These are phyloP conservation scores for Catagonus wagneri DNA, from an alignment of 2,113 vertebrate genomes.

Conservation along the genomic window DNA sequence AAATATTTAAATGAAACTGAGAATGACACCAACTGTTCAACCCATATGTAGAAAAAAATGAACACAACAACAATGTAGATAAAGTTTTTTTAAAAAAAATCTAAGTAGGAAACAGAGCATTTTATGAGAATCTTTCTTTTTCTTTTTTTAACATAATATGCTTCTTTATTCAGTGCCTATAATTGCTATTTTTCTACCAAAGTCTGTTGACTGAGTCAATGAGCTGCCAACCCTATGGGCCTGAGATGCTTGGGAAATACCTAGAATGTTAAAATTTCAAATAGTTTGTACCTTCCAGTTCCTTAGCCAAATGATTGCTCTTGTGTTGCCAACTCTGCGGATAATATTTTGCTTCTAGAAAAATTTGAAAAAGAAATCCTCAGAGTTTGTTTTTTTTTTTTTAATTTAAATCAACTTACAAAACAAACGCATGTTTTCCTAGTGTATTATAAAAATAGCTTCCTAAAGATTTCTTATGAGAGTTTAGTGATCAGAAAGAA, in stretches of 20 bases:
- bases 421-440: neutral
- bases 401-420: neutral
- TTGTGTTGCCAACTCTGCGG: slow-evolving; percentile 6
- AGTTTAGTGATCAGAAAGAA: neutral
- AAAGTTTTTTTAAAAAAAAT: neutral
- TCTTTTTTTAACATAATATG: neutral
- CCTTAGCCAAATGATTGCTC: slow-evolving; percentile 49
- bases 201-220: neutral
- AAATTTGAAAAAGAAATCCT: slow-evolving; percentile 23
- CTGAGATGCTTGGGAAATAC: slow-evolving; percentile 41
- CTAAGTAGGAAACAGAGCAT: neutral
- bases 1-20: slow-evolving; percentile 42
- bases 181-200: slow-evolving; percentile 12
- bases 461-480: neutral
- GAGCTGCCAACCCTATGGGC: neutral
- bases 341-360: slow-evolving; percentile 53
- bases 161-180: neutral
- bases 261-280: slow-evolving; percentile 56
- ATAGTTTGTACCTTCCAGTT: neutral
- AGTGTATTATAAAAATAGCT: neutral
- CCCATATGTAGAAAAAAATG: neutral
- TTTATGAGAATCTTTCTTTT: neutral
- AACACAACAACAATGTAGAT: neutral
- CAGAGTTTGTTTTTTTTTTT: neutral
- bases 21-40: neutral